Evolutionary conservation across 2,113 vertebrate genomes (phyloP), one percentile per base, ranked within the genome.

Genomic region (Cavia porcellus): DNA sequence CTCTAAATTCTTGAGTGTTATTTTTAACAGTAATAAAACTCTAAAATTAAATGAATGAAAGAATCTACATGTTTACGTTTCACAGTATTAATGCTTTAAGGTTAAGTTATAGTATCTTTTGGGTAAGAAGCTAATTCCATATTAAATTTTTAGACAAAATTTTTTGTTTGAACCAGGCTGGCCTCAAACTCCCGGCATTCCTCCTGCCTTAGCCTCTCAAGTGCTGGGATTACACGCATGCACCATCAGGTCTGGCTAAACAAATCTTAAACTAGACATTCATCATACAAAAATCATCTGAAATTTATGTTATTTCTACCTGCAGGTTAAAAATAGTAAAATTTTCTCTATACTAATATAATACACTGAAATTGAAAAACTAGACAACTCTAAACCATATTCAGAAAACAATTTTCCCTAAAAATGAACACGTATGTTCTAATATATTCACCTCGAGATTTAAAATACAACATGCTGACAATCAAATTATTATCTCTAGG

Each of bases 281-380:
- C 1, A 30, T 13, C 2, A 62, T 47, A 52, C 50, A 66, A 79
- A 83, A 61, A 92, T 24, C 79, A 19, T 55, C 1, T 55, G 7
- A 64, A 74, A 50, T 66, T 62, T 84, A 95, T 95, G 28, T 12
- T 52, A 82, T 47, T 82, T 93, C 70, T 85, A 66, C 3, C n/a
- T 50, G 85, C 2, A 17, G 28, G 5, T 68, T 87, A 75, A 86
- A 64, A 84, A 62, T 75, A 96, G 85, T 93, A 57, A 83, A 8
- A 45, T 52, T 66, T 92, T 95, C 20, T 64, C 10, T 87, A 62
- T 4, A 38, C 55, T 79, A 35, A 66, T 6, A 75, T 1, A 80
- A 79, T 83, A 92, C 35, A n/a, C 38, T 64, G 28, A 88, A 80
- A 90, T 72, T 87, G 20, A 81, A 92, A 94, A 80, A 68, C 61